Percentiles rank a stretch among this genome's conserved stretches.
phyloP scores from a whole-genome alignment of 2,797 vertebrate genomes.

The Notolabrus celidotus region DNA sequence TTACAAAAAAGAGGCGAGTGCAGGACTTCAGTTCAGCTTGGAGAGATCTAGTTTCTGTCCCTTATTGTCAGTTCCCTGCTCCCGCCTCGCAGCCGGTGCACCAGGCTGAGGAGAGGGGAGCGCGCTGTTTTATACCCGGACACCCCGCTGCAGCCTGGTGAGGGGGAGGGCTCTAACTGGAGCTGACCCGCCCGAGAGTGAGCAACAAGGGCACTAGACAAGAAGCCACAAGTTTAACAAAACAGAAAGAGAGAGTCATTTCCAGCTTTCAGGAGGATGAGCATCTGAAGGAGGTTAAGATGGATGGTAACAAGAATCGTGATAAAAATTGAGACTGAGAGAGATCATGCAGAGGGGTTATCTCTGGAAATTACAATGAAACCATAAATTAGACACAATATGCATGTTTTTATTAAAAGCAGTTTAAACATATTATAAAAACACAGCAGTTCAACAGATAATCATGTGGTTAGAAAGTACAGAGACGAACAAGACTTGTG shows the following conservation, averaged over 20 bases:
- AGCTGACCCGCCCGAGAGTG: conserved; percentile 40
- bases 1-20: background rate
- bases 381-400: too few relatives aligned
- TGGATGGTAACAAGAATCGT: background rate
- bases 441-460: too few relatives aligned
- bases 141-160: background rate
- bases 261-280: background rate
- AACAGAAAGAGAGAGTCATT: background rate
- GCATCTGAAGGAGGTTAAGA: background rate
- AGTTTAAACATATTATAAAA: too few relatives aligned
- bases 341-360: too few relatives aligned
- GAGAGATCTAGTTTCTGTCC: conserved; percentile 44
- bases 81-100: conserved; percentile 65
- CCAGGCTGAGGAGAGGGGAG: conserved; percentile 57
- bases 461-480: too few relatives aligned
- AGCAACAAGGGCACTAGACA: conserved; percentile 19
- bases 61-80: conserved; percentile 14
- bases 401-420: too few relatives aligned
- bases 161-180: conserved; percentile 61
- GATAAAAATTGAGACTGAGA: too few relatives aligned
- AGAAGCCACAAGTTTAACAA: conserved; percentile 31
- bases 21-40: background rate
- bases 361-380: too few relatives aligned
- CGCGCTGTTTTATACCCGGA: conserved; percentile 66
- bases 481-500: too few relatives aligned